Base-by-base conservation (phyloP, 2,797 vertebrate genomes). In the Scleropages formosus region DNA sequence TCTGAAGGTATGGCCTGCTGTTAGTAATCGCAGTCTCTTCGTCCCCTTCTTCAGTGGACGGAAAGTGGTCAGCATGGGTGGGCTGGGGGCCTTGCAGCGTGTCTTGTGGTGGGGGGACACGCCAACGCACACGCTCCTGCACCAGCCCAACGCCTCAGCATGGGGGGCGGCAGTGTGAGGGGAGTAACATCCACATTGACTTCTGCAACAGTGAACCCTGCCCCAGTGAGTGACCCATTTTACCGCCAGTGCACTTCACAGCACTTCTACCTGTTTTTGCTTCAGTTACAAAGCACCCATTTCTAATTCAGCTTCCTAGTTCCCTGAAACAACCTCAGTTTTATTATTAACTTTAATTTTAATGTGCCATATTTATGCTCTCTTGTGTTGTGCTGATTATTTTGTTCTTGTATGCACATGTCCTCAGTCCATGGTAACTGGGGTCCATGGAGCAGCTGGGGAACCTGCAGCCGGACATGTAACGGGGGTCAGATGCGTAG, bases 201-300 rank as follows among this genome's bases (percentile, higher is more conserved):
- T 96, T 97, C 87, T 99, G 98, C 83, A 96, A 98, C 88, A 95
- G 82, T 0, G 95, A 98, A 74, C 94, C 92, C 39, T 99, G 98
- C 78, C 97, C 98, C 0, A 82, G 98, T 99, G 86, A 94, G 95
- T 89, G 27, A 39, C 31, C 53, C 44, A 18, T 9, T 61, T 39
- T 31, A 39, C 39, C 31, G 39, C 2, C 2, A 39, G 39, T 31
- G 39, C 39, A 39, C 31, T 2, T 39, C 31, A n/a, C n/a, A n/a
- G n/a, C n/a, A 39, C 39, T 39, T 39, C n/a, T 39, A 39, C 39
- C 31, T 39, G 31, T 2, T 39, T 39, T 39, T 39, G 31, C 6
- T 39, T n/a, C n/a, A n/a, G n/a, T n/a, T n/a, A n/a, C n/a, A n/a
- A n/a, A n/a, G n/a, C n/a, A n/a, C n/a, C n/a, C n/a, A n/a, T 39